These are phyloP conservation scores for Cetonia aurata DNA, from an alignment of 2,888 invertebrate genomes.

Conservation along the genomic window DNA sequence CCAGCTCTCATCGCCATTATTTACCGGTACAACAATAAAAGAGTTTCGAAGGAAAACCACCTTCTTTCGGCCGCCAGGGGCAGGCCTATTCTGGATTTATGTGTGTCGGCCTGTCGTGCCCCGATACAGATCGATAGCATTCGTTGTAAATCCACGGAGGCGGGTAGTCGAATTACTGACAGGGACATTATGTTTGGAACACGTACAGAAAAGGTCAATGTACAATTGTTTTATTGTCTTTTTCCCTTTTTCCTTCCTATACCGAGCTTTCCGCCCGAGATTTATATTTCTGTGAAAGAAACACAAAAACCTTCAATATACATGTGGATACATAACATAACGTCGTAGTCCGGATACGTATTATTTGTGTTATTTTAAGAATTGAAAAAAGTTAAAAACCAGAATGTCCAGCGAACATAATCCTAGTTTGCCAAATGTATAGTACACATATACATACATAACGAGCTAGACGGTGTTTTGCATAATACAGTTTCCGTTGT, in stretches of 20 bases:
- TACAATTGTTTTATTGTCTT: slow-evolving; percentile 49
- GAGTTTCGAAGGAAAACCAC: slow-evolving; percentile 54
- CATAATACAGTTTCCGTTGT: too few species aligned
- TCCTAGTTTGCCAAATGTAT: too few species aligned
- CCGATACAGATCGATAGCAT: slow-evolving; percentile 54
- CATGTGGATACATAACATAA: slow-evolving; percentile 5
- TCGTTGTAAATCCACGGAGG: slow-evolving; percentile 57
- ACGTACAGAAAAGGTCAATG: slow-evolving; percentile 48
- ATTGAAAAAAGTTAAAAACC: too few species aligned
- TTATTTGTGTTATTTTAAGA: too few species aligned
- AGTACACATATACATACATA: too few species aligned
- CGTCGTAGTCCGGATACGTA: too few species aligned
- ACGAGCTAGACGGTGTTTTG: too few species aligned
- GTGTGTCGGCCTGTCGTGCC: slow-evolving; percentile 52
- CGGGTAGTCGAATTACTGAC: slow-evolving; percentile 52
- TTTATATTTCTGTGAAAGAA: slow-evolving; percentile 39
- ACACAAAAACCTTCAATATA: slow-evolving; percentile 1
- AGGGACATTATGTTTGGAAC: slow-evolving; percentile 48
- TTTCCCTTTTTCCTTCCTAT: slow-evolving; percentile 32
- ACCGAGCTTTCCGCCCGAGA: slow-evolving; percentile 31
- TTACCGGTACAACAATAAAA: slow-evolving; percentile 58
- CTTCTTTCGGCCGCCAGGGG: slow-evolving; percentile 56
- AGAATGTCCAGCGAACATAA: too few species aligned
- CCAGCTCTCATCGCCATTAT: slow-evolving; percentile 59
- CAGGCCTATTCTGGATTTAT: slow-evolving; percentile 55